Base-by-base conservation (phyloP, 30 jellyfish, hydroid and myxozoan species). In the Hydractinia echinata region DNA sequence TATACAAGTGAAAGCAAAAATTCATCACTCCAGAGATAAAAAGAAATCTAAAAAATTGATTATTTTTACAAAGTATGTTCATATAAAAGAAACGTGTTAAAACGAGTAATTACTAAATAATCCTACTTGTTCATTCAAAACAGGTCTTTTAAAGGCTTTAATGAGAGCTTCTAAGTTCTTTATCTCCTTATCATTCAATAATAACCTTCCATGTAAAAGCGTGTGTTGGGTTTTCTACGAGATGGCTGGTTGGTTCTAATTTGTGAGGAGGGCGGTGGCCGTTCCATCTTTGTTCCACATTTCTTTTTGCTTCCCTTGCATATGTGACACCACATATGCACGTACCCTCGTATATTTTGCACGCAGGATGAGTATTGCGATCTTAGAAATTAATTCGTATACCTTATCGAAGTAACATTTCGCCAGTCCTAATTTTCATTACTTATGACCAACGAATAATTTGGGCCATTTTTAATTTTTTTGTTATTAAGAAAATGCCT, bases 211-310 rank as follows among this genome's bases (percentile, higher is more conserved):
- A 58, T 13, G 69, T 58, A 58, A 58, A 58, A 58, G 44, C 2
- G 44, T 30, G 44, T 30, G 44, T 1, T 1, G 44, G 44, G 44
- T 30, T 30, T 2, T 30, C 44, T 30, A 30, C 44, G 44, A 30
- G 69, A 58, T 16, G 69, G 19, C 3, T 58, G 69, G 69, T 16
- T 13, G 69, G 69, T 16, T 58, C 69, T 58, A 3, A 16, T 58
- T 58, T 58, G 69, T 58, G 69, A 16, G 69, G 69, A 11, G 3
- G 69, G 19, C 69, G 69, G 69, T 58, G 69, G 1, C 3, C 69
- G 15, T 58, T 58, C 69, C 69, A 58, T 58, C 69, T 13, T 58
- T 58, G 69, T 58, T 58, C 19, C 69, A 58, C 69, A 16, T 58
- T 58, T 3, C 69, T 58, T 58, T 58, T 58, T 58, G 69, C 3